phyloP scores from a whole-genome alignment of 2,888 invertebrate species.

The Phymatocera aterrima region DNA sequence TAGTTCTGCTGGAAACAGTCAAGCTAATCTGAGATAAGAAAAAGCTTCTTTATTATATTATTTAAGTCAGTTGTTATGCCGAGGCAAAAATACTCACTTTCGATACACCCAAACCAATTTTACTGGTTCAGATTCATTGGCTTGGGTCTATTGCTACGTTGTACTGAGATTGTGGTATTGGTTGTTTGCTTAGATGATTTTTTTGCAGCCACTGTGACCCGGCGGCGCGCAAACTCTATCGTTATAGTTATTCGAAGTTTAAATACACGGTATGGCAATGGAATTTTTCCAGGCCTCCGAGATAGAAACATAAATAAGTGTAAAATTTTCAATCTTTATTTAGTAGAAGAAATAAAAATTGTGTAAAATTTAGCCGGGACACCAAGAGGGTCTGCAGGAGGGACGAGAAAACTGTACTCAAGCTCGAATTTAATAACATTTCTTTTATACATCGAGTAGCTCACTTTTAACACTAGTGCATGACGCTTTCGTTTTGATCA shows the following conservation, averaged over 20 bases:
- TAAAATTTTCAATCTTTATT: no score
- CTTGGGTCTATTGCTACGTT: conserved; percentile 28
- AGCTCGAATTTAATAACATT: conserved; percentile 72
- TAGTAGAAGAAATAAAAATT: neutral
- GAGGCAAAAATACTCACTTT: conserved; percentile 6
- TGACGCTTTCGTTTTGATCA: conserved; percentile 63
- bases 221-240: neutral
- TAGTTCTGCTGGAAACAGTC: neutral
- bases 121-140: conserved; percentile 59
- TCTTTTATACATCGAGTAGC: conserved; percentile 59
- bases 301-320: no score
- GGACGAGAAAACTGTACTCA: conserved; percentile 73
- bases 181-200: conserved; percentile 73
- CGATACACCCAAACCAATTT: conserved; percentile 73
- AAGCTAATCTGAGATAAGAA: no score
- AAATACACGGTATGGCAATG: neutral
- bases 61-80: neutral
- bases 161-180: conserved; percentile 73
- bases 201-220: conserved; percentile 46
- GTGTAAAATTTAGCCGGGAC: conserved; percentile 52
- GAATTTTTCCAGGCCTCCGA: neutral
- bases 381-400: conserved; percentile 63
- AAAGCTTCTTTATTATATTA: neutral
- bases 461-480: conserved; percentile 75
- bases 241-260: neutral